Evolutionary conservation across 2,888 invertebrate species (phyloP), one percentile per base, ranked within the genome.

Genomic region (Altica lythri): DNA sequence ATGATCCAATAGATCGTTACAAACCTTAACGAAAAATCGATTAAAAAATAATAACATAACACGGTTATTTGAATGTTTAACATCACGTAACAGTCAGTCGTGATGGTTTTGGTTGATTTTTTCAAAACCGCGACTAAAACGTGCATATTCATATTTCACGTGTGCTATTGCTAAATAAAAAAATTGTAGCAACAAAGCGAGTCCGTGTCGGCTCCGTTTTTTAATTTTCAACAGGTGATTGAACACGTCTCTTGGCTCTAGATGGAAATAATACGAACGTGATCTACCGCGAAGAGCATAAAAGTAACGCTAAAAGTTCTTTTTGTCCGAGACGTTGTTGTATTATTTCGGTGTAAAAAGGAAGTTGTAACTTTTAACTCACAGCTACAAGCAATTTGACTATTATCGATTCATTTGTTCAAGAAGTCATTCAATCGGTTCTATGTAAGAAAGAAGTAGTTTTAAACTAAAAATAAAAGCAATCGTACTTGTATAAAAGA

Each of bases 271-370:
- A 3, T 30, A 4, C 4, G 30, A 30, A 30, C 30, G 14, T 18
- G 34, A 22, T 14, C 22, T 14, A 32, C 18, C 32, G 34, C 32
- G 9, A 45, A 45, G 13, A 32, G 19, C 30, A 12, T 30, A 12
- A 32, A 44, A 32, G 14, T 9, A 44, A 44, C 43, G 44, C 29
- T 14, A 40, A 25, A n/a, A n/a, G n/a, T n/a, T n/a, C n/a, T n/a
- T n/a, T n/a, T n/a, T n/a, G n/a, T n/a, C n/a, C n/a, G n/a, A n/a
- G n/a, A n/a, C n/a, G n/a, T n/a, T n/a, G n/a, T n/a, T n/a, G n/a
- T n/a, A n/a, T n/a, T n/a, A n/a, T n/a, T n/a, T n/a, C n/a, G n/a
- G n/a, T n/a, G n/a, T n/a, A n/a, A n/a, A n/a, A n/a, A n/a, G n/a
- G n/a, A n/a, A n/a, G n/a, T n/a, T n/a, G n/a, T n/a, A n/a, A n/a